Percentiles rank a stretch among this genome's conserved stretches.
phyloP scores from a whole-genome alignment of 2,888 invertebrate species.

The Hirtodrosophila trivittata region DNA sequence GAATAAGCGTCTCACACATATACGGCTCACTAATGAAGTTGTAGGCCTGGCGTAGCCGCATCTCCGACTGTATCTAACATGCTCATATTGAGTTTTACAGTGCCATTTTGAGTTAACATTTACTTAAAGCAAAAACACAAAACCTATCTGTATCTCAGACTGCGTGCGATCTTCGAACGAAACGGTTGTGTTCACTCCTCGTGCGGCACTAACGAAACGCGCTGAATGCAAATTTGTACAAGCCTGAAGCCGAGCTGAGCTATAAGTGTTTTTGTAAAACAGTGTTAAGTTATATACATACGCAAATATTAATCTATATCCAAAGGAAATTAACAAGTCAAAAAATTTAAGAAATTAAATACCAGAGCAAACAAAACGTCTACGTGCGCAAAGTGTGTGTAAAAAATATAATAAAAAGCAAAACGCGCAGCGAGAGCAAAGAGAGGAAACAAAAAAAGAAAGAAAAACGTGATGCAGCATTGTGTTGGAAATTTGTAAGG shows the following conservation, averaged over 20 bases:
- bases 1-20: slow-evolving; percentile 31
- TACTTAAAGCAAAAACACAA: slow-evolving; percentile 21
- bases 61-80: slow-evolving; percentile 39
- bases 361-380: slow-evolving; percentile 39
- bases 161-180: slow-evolving; percentile 79
- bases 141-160: slow-evolving; percentile 68
- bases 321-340: slow-evolving; percentile 30
- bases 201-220: slow-evolving; percentile 55
- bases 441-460: slow-evolving; percentile 38
- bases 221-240: slow-evolving; percentile 43
- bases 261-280: slow-evolving; percentile 35
- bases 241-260: slow-evolving; percentile 37
- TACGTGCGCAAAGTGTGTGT: slow-evolving; percentile 64
- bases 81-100: slow-evolving; percentile 42
- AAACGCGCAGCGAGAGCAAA: slow-evolving; percentile 43
- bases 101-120: slow-evolving; percentile 55
- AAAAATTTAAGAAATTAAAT: slow-evolving; percentile 46
- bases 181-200: slow-evolving; percentile 67
- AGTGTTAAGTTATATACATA: slow-evolving; percentile 34
- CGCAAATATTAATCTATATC: slow-evolving; percentile 11
- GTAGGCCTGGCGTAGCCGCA: slow-evolving; percentile 57
- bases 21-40: slow-evolving; percentile 73
- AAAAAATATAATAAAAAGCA: slow-evolving; percentile 42
- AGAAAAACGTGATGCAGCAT: slow-evolving; percentile 71
- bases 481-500: slow-evolving; percentile 36